A percentile compares a stretch with the other conserved stretches of the same genome.
phyloP scores from a whole-genome alignment of 1,140 invertebrate genomes.

The Eriosoma lanigerum region DNA sequence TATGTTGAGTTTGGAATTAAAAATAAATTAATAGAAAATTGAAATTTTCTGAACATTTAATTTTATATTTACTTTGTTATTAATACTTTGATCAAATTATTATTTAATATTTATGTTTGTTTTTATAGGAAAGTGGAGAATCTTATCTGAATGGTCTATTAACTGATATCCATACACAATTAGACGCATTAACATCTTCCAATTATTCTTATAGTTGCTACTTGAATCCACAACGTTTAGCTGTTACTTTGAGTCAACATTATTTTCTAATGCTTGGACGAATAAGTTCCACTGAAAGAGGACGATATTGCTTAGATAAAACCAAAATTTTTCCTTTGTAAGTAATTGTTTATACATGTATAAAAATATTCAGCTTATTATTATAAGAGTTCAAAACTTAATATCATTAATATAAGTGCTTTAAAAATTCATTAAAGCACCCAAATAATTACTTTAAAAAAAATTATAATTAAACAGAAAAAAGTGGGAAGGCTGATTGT shows the following conservation, averaged over 20 bases:
- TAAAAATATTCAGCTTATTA: constrained; percentile 41
- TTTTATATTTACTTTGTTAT: no score
- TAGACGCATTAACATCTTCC: constrained; percentile 61
- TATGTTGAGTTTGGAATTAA: no score
- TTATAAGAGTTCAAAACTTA: no score
- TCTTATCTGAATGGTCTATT: constrained; percentile 67
- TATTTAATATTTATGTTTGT: constrained; percentile 27
- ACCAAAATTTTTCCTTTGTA: constrained; percentile 76
- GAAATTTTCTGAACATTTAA: no score
- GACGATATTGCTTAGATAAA: constrained; percentile 73
- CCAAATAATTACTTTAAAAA: no score
- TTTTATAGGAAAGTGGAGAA: constrained; percentile 41
- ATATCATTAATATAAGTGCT: no score
- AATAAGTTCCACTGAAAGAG: constrained; percentile 73
- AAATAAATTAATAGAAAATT: no score
- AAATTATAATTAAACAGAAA: no score
- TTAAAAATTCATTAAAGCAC: no score
- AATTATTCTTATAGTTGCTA: constrained; percentile 71
- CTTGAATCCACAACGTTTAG: constrained; percentile 84
- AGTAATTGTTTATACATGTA: constrained; percentile 56
- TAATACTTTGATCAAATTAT: not conserved
- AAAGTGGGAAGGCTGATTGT: no score
- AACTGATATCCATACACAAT: constrained; percentile 74
- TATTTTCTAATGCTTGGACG: constrained; percentile 93
- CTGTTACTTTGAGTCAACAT: constrained; percentile 84